Base-by-base conservation (phyloP, 2,888 invertebrate species). In the Lasiommata megera region DNA sequence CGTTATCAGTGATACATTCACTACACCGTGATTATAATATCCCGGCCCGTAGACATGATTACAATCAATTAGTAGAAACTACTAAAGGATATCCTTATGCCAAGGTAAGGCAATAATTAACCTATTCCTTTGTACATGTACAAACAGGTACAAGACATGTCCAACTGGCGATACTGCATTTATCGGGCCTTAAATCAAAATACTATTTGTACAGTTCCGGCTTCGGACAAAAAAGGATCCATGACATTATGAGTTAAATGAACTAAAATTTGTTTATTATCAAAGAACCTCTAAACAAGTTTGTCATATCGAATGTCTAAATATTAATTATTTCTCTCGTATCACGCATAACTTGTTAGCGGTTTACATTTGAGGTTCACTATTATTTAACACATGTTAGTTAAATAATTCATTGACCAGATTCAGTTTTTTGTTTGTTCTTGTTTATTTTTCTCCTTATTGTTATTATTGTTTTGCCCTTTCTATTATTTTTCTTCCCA, bases 21-120 rank as follows among this genome's bases (percentile, higher is more conserved):
- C 61, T 61, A 58, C 55, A 61, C 61, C 37, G 43, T 43, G 56
- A 58, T 61, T 61, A 52, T 38, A 54, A 41, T 52, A 57, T 57
- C 52, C 51, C 44, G 41, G 44, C 50, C 44, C 12, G 40, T 37
- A 51, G 48, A 51, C 43, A 38, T 51, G 56, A 56, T 56, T 56
- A 44, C 36, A 17, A 56, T 62, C 62, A 55, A 60, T 62, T 60
- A 62, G 54, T 62, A 57, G 54, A 60, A 60, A 60, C 52, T 43
- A 47, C 54, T 62, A 60, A 55, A 62, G 62, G 62, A 62, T 62
- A 62, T 62, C 60, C 62, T 62, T 60, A 60, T 53, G 43, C 54
- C 62, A 62, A 62, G 62, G 62, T 60, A 50, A 62, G 47, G 16
- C 52, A 52, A 52, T 54, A 52, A 46, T 54, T 57, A 56, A 57